phyloP scores from a whole-genome alignment of 2,888 invertebrate species.

The Mythimna ferrago region DNA sequence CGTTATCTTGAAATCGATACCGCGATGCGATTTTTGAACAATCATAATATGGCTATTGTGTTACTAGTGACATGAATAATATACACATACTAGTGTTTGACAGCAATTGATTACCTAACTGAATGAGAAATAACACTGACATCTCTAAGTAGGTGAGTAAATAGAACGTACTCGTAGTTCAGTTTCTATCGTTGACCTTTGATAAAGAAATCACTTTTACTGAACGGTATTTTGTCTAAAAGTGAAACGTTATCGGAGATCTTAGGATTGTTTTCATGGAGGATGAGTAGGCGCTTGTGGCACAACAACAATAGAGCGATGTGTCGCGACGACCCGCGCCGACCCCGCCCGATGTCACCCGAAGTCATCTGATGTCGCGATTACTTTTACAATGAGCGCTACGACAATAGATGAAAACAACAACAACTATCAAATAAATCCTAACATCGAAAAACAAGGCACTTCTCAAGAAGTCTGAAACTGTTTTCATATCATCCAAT shows the following conservation, averaged over 20 bases:
- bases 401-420: neutral
- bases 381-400: conserved; percentile 20
- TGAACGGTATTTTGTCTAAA: conserved; percentile 76
- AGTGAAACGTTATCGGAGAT: conserved; percentile 79
- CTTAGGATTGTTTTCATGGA: conserved; percentile 81
- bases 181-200: conserved; percentile 75
- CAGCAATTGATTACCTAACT: conserved; percentile 63
- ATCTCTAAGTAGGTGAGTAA: conserved; percentile 54
- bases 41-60: conserved; percentile 50
- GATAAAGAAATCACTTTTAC: conserved; percentile 77
- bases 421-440: neutral
- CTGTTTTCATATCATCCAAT: too few relatives aligned
- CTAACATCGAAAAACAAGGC: neutral
- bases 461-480: neutral
- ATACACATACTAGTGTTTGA: conserved; percentile 54
- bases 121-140: conserved; percentile 52
- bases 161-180: conserved; percentile 61
- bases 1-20: conserved; percentile 53
- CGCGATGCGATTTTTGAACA: conserved; percentile 34
- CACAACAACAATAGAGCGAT: conserved; percentile 62
- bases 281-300: conserved; percentile 78
- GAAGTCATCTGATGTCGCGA: conserved; percentile 54
- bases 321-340: conserved; percentile 48
- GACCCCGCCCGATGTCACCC: conserved; percentile 54
- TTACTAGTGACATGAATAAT: conserved; percentile 55